Percentiles rank a stretch among this genome's conserved stretches.
Evolutionary conservation across 1,140 invertebrate genomes (phyloP).

Genomic region (Camponotus vicinus): DNA sequence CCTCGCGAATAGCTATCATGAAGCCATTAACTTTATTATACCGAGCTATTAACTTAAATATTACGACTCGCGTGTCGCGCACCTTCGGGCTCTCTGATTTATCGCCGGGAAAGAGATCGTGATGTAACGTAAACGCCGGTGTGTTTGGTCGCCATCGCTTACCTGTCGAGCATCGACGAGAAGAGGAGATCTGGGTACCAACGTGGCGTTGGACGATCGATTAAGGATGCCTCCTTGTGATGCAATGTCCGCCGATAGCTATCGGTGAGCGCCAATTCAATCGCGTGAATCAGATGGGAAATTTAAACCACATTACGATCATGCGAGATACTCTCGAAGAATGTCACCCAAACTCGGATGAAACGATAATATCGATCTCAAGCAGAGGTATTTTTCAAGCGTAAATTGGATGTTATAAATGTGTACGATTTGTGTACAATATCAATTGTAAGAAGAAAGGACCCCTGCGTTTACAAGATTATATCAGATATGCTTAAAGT

Average conservation of each 20-base stretch:
- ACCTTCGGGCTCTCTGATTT: slow-evolving; percentile 80
- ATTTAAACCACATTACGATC: not conserved
- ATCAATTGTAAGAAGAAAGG: slow-evolving; percentile 11
- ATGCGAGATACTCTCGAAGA: not conserved
- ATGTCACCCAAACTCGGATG: too few species aligned
- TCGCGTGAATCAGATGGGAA: not conserved
- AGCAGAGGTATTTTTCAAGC: not conserved
- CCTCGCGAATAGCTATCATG: slow-evolving; percentile 83
- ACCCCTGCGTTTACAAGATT: not conserved
- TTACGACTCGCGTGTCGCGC: slow-evolving; percentile 85
- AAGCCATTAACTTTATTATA: slow-evolving; percentile 86
- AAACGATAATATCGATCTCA: not conserved
- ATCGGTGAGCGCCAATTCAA: not conserved
- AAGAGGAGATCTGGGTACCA: not conserved
- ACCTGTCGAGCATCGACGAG: slow-evolving; percentile 40
- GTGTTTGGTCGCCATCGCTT: slow-evolving; percentile 54
- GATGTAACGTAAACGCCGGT: slow-evolving; percentile 67
- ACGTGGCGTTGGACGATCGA: not conserved
- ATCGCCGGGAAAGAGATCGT: slow-evolving; percentile 72
- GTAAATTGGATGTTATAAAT: not conserved
- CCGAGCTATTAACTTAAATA: slow-evolving; percentile 85
- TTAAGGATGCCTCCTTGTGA: not conserved
- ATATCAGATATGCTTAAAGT: not conserved
- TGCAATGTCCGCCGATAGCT: not conserved
- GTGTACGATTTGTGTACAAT: not conserved